Conservation (phyloP, 2,888 invertebrate species). For the Lasioglossum marginatum region DNA sequence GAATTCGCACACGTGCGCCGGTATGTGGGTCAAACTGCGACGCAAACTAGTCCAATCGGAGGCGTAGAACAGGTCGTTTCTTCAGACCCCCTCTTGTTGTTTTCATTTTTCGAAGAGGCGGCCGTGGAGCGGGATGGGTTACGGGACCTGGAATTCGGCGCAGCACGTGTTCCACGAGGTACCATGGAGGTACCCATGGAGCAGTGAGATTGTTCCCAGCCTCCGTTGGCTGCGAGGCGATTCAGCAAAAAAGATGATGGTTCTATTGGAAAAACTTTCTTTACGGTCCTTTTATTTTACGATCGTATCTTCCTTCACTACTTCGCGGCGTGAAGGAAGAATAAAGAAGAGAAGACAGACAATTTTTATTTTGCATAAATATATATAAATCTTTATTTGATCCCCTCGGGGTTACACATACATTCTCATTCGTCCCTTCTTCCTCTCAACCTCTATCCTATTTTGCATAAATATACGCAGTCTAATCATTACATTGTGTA, state of each 20-base stretch:
- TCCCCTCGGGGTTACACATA: no score
- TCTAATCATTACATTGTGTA: no score
- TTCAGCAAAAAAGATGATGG: slow-evolving; percentile 34
- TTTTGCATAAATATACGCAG: no score
- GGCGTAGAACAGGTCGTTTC: slow-evolving; percentile 49
- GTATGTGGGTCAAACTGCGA: slow-evolving; percentile 75
- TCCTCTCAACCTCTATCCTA: no score
- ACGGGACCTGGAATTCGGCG: slow-evolving; percentile 53
- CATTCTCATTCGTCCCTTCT: no score
- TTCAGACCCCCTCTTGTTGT: neutral
- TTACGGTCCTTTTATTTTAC: slow-evolving; percentile 15
- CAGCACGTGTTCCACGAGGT: slow-evolving; percentile 72
- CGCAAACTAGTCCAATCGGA: slow-evolving; percentile 57
- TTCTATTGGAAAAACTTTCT: slow-evolving; percentile 26
- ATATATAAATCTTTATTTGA: no score
- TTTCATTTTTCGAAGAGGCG: slow-evolving; percentile 53
- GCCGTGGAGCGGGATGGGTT: slow-evolving; percentile 28
- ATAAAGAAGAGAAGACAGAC: no score
- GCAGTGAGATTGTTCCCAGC: neutral
- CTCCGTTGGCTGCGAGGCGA: slow-evolving; percentile 7
- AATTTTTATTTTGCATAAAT: no score
- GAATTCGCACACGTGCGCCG: slow-evolving; percentile 67
- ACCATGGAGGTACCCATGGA: slow-evolving; percentile 22
- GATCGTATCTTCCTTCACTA: no score
- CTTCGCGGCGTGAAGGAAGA: neutral